Base-by-base conservation (phyloP, 1,140 invertebrate species). In the Bombus difficillimus region DNA sequence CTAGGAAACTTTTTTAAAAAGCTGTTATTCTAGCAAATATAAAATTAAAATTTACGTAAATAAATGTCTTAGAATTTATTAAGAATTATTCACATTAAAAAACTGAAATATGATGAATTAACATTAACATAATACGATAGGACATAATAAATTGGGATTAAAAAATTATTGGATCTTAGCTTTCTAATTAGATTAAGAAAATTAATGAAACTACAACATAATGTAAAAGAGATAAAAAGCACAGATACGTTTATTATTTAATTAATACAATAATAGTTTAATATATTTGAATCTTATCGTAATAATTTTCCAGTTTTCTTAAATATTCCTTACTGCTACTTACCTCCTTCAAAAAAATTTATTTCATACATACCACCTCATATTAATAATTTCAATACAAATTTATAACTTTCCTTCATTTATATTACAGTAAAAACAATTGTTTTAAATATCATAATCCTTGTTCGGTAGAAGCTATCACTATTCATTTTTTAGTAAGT, bases 341-440 rank as follows among this genome's bases (percentile, higher is more conserved):
- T 80, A 80, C 78, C 78, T 69, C 41, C 8, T 43, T 73, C 32
- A 47, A 18, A 73, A 43, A 47, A 73, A 32, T 39, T 22, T 59
- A 18, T 37, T 76, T 34, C 22, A 37, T 37, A 76, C 25, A 57
- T 37, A 28, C 34, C 6, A 4, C 15, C 15, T 12, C 4, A 1
- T 25, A 32, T 74, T 47, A 47, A 32, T 47, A 47, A 47, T 77
- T 37, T 47, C 8, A 28, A 12, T 37, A 39, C 9, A 34, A 59
- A 76, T 57, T 37, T 59, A 34, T 74, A 32, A 81, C 18, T 37
- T n/a, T 39, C 13, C 37, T 22, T 18, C 28, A 28, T 12, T 34
- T 72, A 9, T 5, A 59, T 37, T 47, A 22, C 15, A 69, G 34
- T 28, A 69, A 69, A 71, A 37, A 43, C 2, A 32, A 39, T 43